phyloP scores from a whole-genome alignment of 2,113 vertebrate species.

The Stigmatopora argus region DNA sequence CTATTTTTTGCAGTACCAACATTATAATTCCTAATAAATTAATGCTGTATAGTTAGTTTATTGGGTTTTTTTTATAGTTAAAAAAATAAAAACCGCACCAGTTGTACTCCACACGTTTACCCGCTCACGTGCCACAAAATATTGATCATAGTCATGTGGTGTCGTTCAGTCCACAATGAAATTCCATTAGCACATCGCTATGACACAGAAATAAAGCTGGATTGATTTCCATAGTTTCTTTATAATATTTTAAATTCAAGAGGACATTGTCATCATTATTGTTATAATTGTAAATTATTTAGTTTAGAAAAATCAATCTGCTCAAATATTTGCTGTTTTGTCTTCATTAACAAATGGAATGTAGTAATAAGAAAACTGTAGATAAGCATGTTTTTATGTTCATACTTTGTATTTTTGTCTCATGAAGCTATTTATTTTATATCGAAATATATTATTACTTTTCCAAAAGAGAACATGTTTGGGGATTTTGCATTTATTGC shows the following conservation, averaged over 20 bases:
- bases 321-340: constrained; percentile 7
- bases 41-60: background rate
- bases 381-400: background rate
- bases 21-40: background rate
- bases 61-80: too few relatives aligned
- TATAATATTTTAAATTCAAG: background rate
- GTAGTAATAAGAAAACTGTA: background rate
- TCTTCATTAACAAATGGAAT: background rate
- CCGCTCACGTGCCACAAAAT: constrained; percentile 28
- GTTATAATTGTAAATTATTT: background rate
- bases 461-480: background rate
- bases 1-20: background rate
- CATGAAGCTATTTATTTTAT: background rate
- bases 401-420: background rate
- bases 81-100: background rate
- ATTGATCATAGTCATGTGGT: constrained; percentile 58
- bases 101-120: constrained; percentile 8
- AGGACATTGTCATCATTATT: background rate
- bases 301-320: background rate
- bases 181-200: constrained; percentile 47
- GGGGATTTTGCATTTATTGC: background rate
- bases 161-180: constrained; percentile 25
- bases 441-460: background rate
- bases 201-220: constrained; percentile 9
- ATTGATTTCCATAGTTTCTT: constrained; percentile 1